Conservation (phyloP, 2,797 vertebrate species). For the Mionectes olivaceus region DNA sequence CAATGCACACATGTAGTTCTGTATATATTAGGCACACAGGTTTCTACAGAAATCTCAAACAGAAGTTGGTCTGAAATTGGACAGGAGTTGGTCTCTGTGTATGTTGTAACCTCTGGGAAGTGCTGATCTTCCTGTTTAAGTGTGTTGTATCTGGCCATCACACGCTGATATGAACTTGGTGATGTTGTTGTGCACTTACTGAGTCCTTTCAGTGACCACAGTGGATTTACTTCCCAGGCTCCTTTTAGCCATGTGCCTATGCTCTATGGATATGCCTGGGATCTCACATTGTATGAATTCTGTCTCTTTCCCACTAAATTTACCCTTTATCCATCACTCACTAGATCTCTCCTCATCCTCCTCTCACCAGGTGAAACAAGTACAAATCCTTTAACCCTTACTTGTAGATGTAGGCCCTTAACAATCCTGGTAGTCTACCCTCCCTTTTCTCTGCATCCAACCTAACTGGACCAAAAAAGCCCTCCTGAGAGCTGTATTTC, state of each 20-base stretch:
- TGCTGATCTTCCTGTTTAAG: neutral
- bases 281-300: neutral
- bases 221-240: neutral
- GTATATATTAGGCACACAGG: neutral
- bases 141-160: accelerated
- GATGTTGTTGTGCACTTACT: neutral
- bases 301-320: neutral
- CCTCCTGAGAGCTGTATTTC: neutral
- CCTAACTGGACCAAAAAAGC: neutral
- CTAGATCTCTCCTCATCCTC: neutral
- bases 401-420: neutral
- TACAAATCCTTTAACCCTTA: neutral
- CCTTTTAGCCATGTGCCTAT: neutral
- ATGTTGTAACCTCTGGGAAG: neutral
- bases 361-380: neutral
- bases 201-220: accelerated
- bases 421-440: neutral
- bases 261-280: neutral
- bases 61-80: neutral
- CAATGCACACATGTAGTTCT: neutral
- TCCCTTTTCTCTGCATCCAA: neutral
- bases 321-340: neutral
- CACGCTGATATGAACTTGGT: neutral
- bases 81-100: neutral
- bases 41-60: neutral